These are phyloP conservation scores for Notarius lentiginosus DNA, from an alignment of 2,113 vertebrate genomes.

Conservation along the genomic window DNA sequence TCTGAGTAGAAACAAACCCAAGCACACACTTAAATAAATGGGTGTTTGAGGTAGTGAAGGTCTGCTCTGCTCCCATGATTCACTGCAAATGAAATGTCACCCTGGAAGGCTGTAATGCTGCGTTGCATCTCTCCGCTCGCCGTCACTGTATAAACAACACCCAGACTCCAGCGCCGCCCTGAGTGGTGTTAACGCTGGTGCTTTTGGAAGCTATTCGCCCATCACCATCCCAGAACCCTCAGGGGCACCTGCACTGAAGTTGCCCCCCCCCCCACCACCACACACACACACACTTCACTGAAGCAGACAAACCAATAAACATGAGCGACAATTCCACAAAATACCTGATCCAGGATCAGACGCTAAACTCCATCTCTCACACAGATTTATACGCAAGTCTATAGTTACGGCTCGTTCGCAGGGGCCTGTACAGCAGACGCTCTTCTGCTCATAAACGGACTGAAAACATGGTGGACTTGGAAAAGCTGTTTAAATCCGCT, in stretches of 20 bases:
- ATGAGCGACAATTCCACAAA: no score
- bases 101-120: conserved; percentile 71
- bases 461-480: no score
- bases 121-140: conserved; percentile 60
- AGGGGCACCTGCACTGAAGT: conserved; percentile 18
- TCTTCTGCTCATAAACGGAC: no score
- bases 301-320: no score
- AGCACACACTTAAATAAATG: conserved; percentile 15
- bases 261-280: background rate
- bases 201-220: conserved; percentile 61
- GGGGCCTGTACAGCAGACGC: no score
- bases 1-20: background rate
- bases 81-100: conserved; percentile 79
- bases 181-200: conserved; percentile 68
- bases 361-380: no score
- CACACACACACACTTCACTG: background rate
- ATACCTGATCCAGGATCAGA: no score
- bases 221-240: conserved; percentile 54
- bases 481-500: no score
- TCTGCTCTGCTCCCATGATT: conserved; percentile 67
- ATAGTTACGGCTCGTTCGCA: background rate
- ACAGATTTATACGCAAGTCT: background rate
- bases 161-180: conserved; percentile 31
- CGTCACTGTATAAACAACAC: conserved; percentile 72
- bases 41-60: background rate